Conservation (phyloP, 1,140 invertebrate species). For the Euglossa dilemma region DNA sequence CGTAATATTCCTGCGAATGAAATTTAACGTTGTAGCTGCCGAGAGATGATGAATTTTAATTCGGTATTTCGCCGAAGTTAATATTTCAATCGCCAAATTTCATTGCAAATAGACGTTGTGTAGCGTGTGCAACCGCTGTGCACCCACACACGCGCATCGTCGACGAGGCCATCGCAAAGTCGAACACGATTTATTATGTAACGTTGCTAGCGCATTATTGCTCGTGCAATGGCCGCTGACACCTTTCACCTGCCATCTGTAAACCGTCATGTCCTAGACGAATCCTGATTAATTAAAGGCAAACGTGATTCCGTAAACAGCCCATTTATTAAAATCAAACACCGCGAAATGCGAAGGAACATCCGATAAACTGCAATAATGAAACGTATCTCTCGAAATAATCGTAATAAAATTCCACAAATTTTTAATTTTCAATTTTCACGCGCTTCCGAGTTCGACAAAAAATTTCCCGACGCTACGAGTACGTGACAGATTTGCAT, state of each 20-base stretch:
- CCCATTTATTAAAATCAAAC: background rate
- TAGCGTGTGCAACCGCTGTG: background rate
- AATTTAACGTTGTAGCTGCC: too few relatives aligned
- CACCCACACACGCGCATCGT: background rate
- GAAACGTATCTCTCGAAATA: too few relatives aligned
- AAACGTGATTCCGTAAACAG: background rate
- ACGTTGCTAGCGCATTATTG: slow-evolving; percentile 10
- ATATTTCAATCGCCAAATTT: background rate
- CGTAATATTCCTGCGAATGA: too few relatives aligned
- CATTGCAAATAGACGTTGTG: background rate
- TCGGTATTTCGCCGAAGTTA: background rate
- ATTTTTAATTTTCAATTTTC: too few relatives aligned
- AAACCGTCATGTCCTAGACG: background rate
- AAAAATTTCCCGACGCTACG: too few relatives aligned
- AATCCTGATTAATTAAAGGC: background rate
- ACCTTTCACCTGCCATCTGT: background rate
- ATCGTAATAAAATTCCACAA: too few relatives aligned
- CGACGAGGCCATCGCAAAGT: slow-evolving; percentile 3
- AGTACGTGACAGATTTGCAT: too few relatives aligned
- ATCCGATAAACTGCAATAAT: too few relatives aligned
- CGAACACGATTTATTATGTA: slow-evolving; percentile 12
- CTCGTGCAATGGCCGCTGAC: slow-evolving; percentile 1
- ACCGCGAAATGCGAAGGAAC: background rate
- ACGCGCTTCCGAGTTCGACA: too few relatives aligned
- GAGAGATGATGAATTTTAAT: background rate